Conservation (phyloP, 2,888 invertebrate genomes). For the Drosophila kuntzei region DNA sequence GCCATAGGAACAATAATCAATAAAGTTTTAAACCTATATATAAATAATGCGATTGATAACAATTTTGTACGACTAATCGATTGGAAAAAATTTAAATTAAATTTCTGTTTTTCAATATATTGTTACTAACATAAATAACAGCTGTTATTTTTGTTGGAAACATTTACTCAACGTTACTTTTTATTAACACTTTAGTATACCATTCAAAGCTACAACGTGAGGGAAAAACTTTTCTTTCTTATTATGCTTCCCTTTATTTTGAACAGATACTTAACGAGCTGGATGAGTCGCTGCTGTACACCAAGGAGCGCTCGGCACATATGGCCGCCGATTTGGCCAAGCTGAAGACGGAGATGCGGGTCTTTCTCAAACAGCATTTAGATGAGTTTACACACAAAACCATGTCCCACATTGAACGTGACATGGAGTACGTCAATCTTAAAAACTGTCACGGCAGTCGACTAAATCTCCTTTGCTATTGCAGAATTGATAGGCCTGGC, state of each 20-base stretch:
- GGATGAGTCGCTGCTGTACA: slow-evolving; percentile 77
- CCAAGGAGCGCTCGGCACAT: slow-evolving; percentile 61
- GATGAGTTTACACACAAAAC: slow-evolving; percentile 85
- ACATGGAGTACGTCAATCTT: slow-evolving; percentile 83
- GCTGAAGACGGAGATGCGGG: slow-evolving; percentile 83
- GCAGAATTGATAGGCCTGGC: slow-evolving; percentile 82
- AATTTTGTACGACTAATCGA: no score
- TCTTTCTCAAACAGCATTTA: slow-evolving; percentile 80
- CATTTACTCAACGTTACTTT: neutral
- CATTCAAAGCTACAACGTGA: neutral
- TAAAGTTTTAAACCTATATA: no score
- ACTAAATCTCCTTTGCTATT: slow-evolving; percentile 1
- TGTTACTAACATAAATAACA: no score
- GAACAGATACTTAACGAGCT: slow-evolving; percentile 83
- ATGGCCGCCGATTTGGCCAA: slow-evolving; percentile 78
- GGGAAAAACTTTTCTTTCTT: neutral
- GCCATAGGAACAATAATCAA: no score
- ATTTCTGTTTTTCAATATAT: no score
- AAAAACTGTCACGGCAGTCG: neutral
- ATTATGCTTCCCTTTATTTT: neutral
- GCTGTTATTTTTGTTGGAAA: no score
- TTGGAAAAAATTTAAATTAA: no score
- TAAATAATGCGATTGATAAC: no score
- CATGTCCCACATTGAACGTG: slow-evolving; percentile 85
- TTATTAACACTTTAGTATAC: neutral